Conservation (phyloP, 2,888 invertebrate genomes). For the Trachelus stipa region DNA sequence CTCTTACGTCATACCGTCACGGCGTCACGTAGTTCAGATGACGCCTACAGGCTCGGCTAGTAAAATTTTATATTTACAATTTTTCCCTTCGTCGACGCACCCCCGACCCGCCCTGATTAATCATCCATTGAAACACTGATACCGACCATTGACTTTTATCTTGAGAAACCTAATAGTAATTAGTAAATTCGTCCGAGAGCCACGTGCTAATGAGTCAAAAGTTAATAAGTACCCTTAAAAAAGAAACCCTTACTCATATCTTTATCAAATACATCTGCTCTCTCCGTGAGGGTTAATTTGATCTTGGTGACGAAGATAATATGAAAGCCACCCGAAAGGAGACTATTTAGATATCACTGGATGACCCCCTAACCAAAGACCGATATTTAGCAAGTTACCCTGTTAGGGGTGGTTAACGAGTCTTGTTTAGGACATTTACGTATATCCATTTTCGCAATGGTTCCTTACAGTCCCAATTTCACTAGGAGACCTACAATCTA, state of each 20-base stretch:
- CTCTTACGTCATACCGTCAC: conserved; percentile 1
- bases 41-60: conserved; percentile 8
- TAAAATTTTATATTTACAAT: conserved; percentile 20
- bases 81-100: not conserved
- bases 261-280: not conserved
- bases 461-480: not conserved
- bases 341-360: not conserved
- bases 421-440: not conserved
- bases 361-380: not conserved
- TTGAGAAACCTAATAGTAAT: not conserved
- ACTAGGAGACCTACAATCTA: not conserved
- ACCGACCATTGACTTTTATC: not conserved
- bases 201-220: not conserved
- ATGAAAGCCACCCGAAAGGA: not conserved
- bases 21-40: not conserved
- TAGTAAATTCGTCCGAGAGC: not conserved
- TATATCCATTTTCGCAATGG: not conserved
- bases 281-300: not conserved
- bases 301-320: not conserved
- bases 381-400: not conserved
- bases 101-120: not conserved
- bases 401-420: not conserved
- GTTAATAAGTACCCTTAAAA: not conserved
- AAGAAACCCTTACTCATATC: not conserved
- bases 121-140: not conserved